Evolutionary conservation across 2,888 invertebrate genomes (phyloP).

Genomic region (Nesidiocoris tenuis): DNA sequence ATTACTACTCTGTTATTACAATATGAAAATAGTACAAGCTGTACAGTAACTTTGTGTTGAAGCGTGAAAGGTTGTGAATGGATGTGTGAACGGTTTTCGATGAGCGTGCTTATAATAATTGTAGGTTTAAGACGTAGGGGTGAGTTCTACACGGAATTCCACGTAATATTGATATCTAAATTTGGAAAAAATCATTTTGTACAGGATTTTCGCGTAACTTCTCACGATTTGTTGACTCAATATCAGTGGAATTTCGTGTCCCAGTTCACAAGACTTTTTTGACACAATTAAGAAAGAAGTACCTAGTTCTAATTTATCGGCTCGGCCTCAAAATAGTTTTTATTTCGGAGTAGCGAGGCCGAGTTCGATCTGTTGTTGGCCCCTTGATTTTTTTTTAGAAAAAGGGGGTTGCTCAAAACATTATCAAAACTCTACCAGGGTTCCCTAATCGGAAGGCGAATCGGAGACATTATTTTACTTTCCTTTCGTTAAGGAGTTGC

Average conservation of each 20-base stretch:
- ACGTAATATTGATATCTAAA: conserved; percentile 20
- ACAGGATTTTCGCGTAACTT: neutral
- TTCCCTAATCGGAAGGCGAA: conserved; percentile 8
- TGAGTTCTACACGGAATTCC: conserved; percentile 27
- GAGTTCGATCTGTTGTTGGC: conserved; percentile 33
- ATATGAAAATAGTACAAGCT: neutral
- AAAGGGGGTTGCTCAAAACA: conserved; percentile 42
- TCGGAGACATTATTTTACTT: conserved; percentile 11
- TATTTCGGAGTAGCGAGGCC: conserved; percentile 41
- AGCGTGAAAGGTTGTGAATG: neutral
- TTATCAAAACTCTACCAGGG: conserved; percentile 39
- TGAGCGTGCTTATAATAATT: neutral
- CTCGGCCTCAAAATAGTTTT: conserved; percentile 40
- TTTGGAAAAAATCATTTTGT: conserved; percentile 21
- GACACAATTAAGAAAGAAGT: conserved; percentile 38
- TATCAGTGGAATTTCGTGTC: conserved; percentile 18
- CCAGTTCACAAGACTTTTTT: conserved; percentile 24
- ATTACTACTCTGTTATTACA: neutral
- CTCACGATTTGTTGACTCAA: conserved; percentile 1
- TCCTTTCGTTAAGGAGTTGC: conserved; percentile 10
- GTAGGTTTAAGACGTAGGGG: conserved; percentile 1
- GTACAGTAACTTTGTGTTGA: neutral
- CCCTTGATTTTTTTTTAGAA: conserved; percentile 25
- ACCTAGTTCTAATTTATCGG: conserved; percentile 32
- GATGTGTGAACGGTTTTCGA: neutral